phyloP scores from a whole-genome alignment of 2,888 invertebrate genomes.

The Trachelus troglodyta region DNA sequence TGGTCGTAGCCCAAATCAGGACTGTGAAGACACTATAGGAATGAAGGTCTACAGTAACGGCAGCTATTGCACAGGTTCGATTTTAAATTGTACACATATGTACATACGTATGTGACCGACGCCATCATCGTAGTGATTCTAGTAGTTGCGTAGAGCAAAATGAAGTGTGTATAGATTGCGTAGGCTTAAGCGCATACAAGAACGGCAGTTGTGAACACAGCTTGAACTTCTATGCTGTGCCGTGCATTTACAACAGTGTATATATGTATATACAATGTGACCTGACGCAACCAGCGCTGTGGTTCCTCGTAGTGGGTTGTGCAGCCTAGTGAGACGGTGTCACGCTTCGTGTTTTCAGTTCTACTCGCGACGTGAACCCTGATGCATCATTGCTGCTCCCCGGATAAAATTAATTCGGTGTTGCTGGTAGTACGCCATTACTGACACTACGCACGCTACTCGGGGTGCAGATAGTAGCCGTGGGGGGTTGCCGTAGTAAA shows the following conservation, averaged over 20 bases:
- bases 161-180: neutral
- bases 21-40: neutral
- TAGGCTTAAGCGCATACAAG: neutral
- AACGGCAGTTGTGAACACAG: neutral
- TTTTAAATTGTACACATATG: neutral
- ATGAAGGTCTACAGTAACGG: neutral
- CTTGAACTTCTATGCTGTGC: neutral
- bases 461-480: neutral
- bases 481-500: neutral
- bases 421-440: neutral
- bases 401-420: neutral
- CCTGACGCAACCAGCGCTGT: neutral
- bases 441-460: neutral
- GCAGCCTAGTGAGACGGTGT: conserved; percentile 32
- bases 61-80: neutral
- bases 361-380: conserved; percentile 49
- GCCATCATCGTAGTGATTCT: neutral
- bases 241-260: conserved; percentile 2
- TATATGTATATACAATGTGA: neutral
- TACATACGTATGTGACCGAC: neutral
- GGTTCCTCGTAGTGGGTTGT: neutral
- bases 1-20: neutral
- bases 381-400: conserved; percentile 22
- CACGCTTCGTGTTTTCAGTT: conserved; percentile 57
- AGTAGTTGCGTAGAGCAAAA: neutral